Evolutionary conservation across 1,140 invertebrate species (phyloP).

Genomic region (Zelostemma sp.): DNA sequence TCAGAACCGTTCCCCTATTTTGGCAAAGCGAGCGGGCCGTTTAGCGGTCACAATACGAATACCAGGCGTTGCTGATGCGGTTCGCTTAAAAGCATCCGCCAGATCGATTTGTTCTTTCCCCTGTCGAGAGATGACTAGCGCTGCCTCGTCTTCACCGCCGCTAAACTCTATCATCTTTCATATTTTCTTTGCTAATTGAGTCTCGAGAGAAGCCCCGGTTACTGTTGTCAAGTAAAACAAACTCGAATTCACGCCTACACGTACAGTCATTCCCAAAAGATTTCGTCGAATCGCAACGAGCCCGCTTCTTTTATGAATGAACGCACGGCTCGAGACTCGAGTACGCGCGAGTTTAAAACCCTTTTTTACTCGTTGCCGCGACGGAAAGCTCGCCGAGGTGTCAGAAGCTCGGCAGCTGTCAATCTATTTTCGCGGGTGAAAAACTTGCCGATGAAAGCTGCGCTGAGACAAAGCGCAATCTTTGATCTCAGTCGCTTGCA

Average conservation of each 20-base stretch:
- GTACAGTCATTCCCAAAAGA: not conserved
- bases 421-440: slow-evolving; percentile 52
- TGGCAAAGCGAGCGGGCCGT: slow-evolving; percentile 26
- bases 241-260: too few relatives aligned
- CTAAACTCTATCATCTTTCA: slow-evolving; percentile 25
- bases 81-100: slow-evolving; percentile 61
- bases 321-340: too few relatives aligned
- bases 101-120: slow-evolving; percentile 57
- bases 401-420: slow-evolving; percentile 47
- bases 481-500: too few relatives aligned
- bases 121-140: slow-evolving; percentile 45
- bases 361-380: not conserved
- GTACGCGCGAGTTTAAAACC: too few relatives aligned
- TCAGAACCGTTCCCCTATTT: slow-evolving; percentile 36
- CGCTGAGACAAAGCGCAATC: not conserved
- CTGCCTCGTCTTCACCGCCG: slow-evolving; percentile 36
- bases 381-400: slow-evolving; percentile 10
- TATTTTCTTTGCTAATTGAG: slow-evolving; percentile 67
- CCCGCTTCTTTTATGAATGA: too few relatives aligned
- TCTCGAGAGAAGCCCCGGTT: slow-evolving; percentile 43
- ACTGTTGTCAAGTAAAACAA: slow-evolving; percentile 1
- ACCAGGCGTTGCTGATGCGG: slow-evolving; percentile 39
- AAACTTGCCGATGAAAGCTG: slow-evolving; percentile 35
- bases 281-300: too few relatives aligned
- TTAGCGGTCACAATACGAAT: slow-evolving; percentile 44